These are phyloP conservation scores for Listrodromus nycthemerus DNA, from an alignment of 2,888 invertebrate genomes.

Conservation along the genomic window DNA sequence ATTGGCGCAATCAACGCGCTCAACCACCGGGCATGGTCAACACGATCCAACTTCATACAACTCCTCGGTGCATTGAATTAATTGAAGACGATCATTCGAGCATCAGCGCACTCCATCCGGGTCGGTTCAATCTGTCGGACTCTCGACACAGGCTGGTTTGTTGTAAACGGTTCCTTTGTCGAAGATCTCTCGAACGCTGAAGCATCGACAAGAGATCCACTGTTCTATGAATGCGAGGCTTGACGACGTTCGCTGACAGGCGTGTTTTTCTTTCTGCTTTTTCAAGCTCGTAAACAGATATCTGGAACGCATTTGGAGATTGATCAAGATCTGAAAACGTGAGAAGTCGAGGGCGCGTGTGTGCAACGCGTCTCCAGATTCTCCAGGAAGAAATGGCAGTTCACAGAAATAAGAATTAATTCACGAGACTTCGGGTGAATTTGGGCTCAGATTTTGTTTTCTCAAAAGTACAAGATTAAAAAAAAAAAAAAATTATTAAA, in stretches of 20 bases:
- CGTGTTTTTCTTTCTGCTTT: neutral
- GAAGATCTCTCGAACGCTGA: slow-evolving; percentile 7
- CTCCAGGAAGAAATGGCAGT: neutral
- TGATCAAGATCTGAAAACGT: neutral
- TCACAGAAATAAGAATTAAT: neutral
- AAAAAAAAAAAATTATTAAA: too few relatives aligned
- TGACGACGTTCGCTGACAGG: neutral
- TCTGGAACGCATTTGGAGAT: slow-evolving; percentile 12
- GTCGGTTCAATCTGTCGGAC: slow-evolving; percentile 8
- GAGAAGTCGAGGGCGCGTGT: neutral
- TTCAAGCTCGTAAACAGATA: too few relatives aligned
- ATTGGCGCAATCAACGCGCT: slow-evolving; percentile 53
- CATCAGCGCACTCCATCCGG: slow-evolving; percentile 49
- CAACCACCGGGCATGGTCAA: slow-evolving; percentile 30
- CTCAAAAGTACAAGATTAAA: too few relatives aligned
- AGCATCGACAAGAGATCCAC: slow-evolving; percentile 21
- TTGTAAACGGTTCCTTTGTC: slow-evolving; percentile 4
- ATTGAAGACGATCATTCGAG: slow-evolving; percentile 56
- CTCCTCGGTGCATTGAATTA: slow-evolving; percentile 44
- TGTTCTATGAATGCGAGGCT: slow-evolving; percentile 20
- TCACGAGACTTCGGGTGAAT: too few relatives aligned
- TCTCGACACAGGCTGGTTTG: neutral
- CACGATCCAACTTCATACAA: slow-evolving; percentile 38
- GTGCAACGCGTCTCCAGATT: neutral
- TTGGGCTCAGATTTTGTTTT: too few relatives aligned